A percentile compares a stretch with the other conserved stretches of the same genome.
Conservation (phyloP, 2,888 invertebrate genomes). For the Hylaea fasciaria region DNA sequence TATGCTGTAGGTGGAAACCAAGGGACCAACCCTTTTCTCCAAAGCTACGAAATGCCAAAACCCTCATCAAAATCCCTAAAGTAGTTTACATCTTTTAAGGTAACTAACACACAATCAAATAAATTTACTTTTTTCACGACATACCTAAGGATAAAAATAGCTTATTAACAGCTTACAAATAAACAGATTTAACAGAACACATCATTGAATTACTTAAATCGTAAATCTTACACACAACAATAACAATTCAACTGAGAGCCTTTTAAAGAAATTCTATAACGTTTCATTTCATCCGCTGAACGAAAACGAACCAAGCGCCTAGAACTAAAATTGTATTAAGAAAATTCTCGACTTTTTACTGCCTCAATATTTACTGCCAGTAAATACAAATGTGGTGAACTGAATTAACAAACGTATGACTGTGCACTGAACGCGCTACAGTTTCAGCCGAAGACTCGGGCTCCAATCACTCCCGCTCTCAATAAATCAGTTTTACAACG, state of each 20-base stretch:
- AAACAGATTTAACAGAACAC: background rate
- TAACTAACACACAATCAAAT: too few species aligned
- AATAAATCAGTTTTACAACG: slow-evolving; percentile 80
- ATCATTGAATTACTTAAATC: slow-evolving; percentile 19
- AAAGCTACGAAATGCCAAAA: too few species aligned
- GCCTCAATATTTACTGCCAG: slow-evolving; percentile 71
- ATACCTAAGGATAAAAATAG: background rate
- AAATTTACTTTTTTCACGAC: too few species aligned
- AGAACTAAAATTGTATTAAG: slow-evolving; percentile 67
- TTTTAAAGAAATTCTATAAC: slow-evolving; percentile 34
- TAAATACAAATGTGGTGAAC: slow-evolving; percentile 72
- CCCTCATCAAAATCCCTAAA: too few species aligned
- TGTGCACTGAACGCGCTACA: slow-evolving; percentile 72
- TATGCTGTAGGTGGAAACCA: too few species aligned
- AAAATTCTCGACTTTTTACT: slow-evolving; percentile 68
- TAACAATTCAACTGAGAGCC: slow-evolving; percentile 25
- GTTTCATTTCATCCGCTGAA: slow-evolving; percentile 32
- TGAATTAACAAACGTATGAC: slow-evolving; percentile 80
- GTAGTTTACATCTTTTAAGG: too few species aligned
- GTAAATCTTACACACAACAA: slow-evolving; percentile 21
- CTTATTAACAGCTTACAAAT: background rate
- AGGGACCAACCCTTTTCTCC: too few species aligned
- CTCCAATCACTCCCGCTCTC: slow-evolving; percentile 63
- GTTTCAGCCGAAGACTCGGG: slow-evolving; percentile 69
- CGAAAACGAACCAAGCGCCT: slow-evolving; percentile 45